phyloP scores from a whole-genome alignment of 2,888 invertebrate species.

The Eumerus sabulonum region DNA sequence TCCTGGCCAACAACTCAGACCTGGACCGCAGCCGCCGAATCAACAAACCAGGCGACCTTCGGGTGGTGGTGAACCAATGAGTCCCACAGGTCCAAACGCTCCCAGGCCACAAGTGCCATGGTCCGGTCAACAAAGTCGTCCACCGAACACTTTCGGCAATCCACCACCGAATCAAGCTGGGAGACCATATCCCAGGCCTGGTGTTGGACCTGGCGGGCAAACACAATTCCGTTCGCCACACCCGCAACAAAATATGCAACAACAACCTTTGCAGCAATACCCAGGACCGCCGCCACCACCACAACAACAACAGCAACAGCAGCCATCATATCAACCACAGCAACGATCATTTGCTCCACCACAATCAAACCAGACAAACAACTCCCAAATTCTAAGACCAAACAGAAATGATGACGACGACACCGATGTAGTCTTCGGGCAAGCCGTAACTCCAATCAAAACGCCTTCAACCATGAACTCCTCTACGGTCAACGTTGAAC shows the following conservation, averaged over 20 bases:
- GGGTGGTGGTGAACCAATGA: constrained; percentile 71
- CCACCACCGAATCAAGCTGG: constrained; percentile 63
- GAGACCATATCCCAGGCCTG: constrained; percentile 70
- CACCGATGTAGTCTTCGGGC: constrained; percentile 78
- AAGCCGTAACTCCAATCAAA: constrained; percentile 76
- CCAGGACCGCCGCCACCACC: constrained; percentile 70
- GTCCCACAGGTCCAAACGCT: constrained; percentile 75
- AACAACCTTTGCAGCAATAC: constrained; percentile 70
- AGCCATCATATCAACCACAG: constrained; percentile 64
- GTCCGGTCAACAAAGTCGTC: constrained; percentile 71
- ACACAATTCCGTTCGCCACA: constrained; percentile 73
- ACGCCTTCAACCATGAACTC: constrained; percentile 29
- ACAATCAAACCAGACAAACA: constrained; percentile 55
- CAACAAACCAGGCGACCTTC: constrained; percentile 73
- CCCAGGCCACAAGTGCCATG: constrained; percentile 75
- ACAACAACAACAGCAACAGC: constrained; percentile 70
- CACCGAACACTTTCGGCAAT: constrained; percentile 72
- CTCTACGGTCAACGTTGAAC: constrained; percentile 9
- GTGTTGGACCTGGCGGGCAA: constrained; percentile 70
- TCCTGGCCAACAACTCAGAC: constrained; percentile 71
- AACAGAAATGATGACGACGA: constrained; percentile 75
- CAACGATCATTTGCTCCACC: constrained; percentile 71
- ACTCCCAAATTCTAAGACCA: constrained; percentile 59
- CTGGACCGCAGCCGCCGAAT: constrained; percentile 72
- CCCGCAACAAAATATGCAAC: constrained; percentile 68